phyloP scores from a whole-genome alignment of 2,888 invertebrate species.

The Hypercompe scribonia region DNA sequence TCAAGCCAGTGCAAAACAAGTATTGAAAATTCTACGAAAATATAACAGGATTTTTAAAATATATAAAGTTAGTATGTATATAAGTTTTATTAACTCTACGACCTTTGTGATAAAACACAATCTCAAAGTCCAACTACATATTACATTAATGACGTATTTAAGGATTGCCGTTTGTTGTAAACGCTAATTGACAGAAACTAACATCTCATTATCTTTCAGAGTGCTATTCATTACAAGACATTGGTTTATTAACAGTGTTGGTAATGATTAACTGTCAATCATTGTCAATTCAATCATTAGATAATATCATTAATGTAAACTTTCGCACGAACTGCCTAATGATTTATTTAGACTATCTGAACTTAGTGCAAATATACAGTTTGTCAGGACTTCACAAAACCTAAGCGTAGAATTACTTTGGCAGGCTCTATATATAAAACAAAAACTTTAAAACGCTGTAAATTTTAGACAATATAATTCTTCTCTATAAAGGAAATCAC shows the following conservation, averaged over 20 bases:
- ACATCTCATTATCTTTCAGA: not conserved
- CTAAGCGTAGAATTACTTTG: too few relatives aligned
- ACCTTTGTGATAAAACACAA: not conserved
- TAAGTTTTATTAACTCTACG: not conserved
- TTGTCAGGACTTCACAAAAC: too few relatives aligned
- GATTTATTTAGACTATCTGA: too few relatives aligned
- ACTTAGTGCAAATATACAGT: too few relatives aligned
- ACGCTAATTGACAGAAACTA: not conserved
- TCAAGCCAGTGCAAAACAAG: too few relatives aligned
- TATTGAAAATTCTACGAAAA: not conserved
- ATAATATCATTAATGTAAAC: too few relatives aligned
- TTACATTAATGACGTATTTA: not conserved
- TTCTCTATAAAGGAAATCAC: too few relatives aligned
- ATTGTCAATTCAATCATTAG: too few relatives aligned
- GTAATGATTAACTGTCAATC: not conserved
- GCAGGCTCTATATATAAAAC: too few relatives aligned
- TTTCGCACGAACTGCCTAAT: too few relatives aligned
- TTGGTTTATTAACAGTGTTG: not conserved
- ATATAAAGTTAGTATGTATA: not conserved
- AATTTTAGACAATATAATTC: too few relatives aligned
- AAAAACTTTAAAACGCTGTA: too few relatives aligned
- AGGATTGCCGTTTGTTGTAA: not conserved
- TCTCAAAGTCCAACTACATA: not conserved
- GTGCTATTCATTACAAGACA: not conserved
- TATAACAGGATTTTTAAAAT: not conserved